Evolutionary conservation across 2,888 invertebrate species (phyloP), one percentile per base, ranked within the genome.

Genomic region (Azorinus chamasolen): DNA sequence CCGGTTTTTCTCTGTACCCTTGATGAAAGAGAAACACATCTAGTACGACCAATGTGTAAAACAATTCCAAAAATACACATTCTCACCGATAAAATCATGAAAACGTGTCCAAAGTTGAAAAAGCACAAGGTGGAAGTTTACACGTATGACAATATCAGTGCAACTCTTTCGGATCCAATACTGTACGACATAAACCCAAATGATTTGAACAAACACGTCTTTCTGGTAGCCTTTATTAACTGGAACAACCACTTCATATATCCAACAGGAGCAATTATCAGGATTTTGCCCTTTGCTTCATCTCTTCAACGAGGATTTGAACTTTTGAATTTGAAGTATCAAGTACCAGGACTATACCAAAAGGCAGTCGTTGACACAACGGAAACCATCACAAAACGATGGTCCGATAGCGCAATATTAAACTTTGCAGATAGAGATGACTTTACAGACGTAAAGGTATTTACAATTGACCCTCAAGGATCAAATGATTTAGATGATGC

Each of bases 1-100:
- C 87, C 84, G 12, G 74, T 86, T 2, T 74, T 86, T 45, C 54
- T 79, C 0, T 87, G 87, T 63, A 82, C 79, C 5, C 61, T 84
- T 22, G 85, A 85, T 61, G 77, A 78, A n/a, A 57, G 45, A 2
- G 78, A 75, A 32, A 65, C 72, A 16, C 61, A 83, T 59, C 54
- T 87, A 8, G 82, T 87, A 76, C 46, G 65, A 48, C 82, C 82
- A 5, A 43, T 83, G 20, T 83, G 82, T 50, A 83, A 71, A 59
- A 79, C 82, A 18, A 22, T 83, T 27, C 79, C 82, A 24, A 83
- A 83, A 54, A 59, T 79, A 16, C 73, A 73, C 27, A 27, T 83
- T 12, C 58, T 77, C 10, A 63, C 37, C 39, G 53, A 48, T 41
- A 53, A 74, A 16, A 59, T 63, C 41, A 53, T 22, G 18, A 14